Evolutionary conservation across 2,113 vertebrate genomes (phyloP), one percentile per base, ranked within the genome.

Genomic region (Corythornis madagascariensis): DNA sequence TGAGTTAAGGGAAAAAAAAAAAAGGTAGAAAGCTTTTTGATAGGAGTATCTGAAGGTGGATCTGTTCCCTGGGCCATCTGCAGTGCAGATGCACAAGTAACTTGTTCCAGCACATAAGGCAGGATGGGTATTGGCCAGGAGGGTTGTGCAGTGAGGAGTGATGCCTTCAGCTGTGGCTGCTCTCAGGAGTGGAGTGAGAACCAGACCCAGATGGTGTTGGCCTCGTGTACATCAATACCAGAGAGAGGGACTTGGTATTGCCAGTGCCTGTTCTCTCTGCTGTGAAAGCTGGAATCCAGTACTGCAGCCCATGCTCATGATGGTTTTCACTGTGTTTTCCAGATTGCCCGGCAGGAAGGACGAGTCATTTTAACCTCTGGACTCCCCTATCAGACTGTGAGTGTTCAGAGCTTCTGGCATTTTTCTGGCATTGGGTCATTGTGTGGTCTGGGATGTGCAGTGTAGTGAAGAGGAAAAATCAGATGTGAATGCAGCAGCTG

Each of bases 311-410:
- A 6, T 52, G 33, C 20, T 88, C 83, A 73, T 79, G 48, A 31
- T 11, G 19, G 33, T 47, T 86, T 53, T 81, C 92, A 7, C 67
- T 13, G 3, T 95, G 90, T 60, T 93, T 90, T 96, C 53, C 97
- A 99, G 98, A 96, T 99, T 47, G 98, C 98, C 70, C 96, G 97
- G 43, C 91, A 95, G 64, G 98, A 99, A 86, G 97, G 97, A 64
- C 97, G 98, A 57, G 87, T 98, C 83, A 98, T 99, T 92, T 98
- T 99, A 92, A 99, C 98, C 28, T 98, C 98, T 65, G 98, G 98
- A 50, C 97, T 98, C 53, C 98, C 98, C 0, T 98, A 98, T 93
- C 98, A 98, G 72, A 97, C 95, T 82, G 98, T 98, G 96, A 98
- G 98, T 92, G 66, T 53, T 43, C 35, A 7, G 26, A 92, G 59